Evolutionary conservation across 2,888 invertebrate species (phyloP), one percentile per base, ranked within the genome.

Genomic region (Apotomis capreana): DNA sequence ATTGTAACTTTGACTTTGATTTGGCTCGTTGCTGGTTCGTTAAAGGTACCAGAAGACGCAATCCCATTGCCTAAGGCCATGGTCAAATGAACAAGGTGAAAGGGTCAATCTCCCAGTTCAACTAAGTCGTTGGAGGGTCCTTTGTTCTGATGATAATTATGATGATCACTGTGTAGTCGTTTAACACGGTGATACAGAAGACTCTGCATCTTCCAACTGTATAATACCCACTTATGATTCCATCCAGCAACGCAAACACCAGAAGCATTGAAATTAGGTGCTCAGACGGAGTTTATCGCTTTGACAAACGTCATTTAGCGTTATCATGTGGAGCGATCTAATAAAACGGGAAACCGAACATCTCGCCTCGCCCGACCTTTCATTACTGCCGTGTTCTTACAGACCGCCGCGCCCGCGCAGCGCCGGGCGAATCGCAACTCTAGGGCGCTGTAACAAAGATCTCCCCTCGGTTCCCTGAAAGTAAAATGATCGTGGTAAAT

Each of bases 261-360:
- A 26, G 46, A 40, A 57, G 26, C 46, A 57, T 46, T n/a, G 55
- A 57, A 65, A 65, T 65, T 57, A 55, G 36, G 51, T 9, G 46
- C 64, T 64, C 44, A 12, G 63, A 64, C 59, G 44, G 55, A 49
- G 62, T 44, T 63, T 13, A 55, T 65, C 55, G 60, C 70, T 55
- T 55, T 49, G 58, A 70, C 54, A 70, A 70, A 70, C 70, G 60
- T 37, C 51, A 54, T 62, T 61, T 71, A 68, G 67, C 71, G 71
- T 52, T 51, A 68, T 57, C 71, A 71, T 57, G 67, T 62, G 67
- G 55, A 46, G 52, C 70, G 70, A 71, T 71, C 71, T 67, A 71
- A 71, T 71, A 68, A 71, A 67, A 61, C 49, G 44, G 52, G 55
- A 46, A 55, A 55, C 58, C 54, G 36, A 36, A 69, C 62, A 58